Percentiles rank a stretch among this genome's conserved stretches.
These are phyloP conservation scores for Cerastis rubricosa DNA, from an alignment of 2,888 invertebrate genomes.

Conservation along the genomic window DNA sequence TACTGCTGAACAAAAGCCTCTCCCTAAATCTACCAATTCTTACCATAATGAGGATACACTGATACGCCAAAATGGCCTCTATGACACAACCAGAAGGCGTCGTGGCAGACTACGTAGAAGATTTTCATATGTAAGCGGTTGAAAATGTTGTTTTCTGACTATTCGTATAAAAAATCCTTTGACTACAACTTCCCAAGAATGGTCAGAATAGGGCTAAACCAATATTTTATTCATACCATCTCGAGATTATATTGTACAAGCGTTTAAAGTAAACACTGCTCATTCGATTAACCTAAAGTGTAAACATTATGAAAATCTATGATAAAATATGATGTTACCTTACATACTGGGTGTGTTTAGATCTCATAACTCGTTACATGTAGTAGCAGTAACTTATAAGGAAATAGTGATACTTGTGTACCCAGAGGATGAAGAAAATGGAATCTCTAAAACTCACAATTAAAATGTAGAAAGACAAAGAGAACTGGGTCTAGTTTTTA, in stretches of 20 bases:
- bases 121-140: neutral
- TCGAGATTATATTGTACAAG: slow-evolving; percentile 48
- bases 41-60: neutral
- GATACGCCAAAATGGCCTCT: neutral
- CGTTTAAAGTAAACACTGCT: slow-evolving; percentile 29
- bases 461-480: neutral
- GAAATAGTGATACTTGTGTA: slow-evolving; percentile 12
- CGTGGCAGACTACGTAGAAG: too few species aligned
- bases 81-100: too few species aligned
- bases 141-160: neutral
- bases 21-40: neutral
- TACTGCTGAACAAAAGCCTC: neutral
- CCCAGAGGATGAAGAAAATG: slow-evolving; percentile 9
- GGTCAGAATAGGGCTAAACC: slow-evolving; percentile 7
- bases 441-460: neutral
- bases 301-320: slow-evolving; percentile 65
- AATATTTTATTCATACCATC: slow-evolving; percentile 38
- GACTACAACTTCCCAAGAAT: slow-evolving; percentile 14
- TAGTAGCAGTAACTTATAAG: slow-evolving; percentile 43
- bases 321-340: slow-evolving; percentile 57
- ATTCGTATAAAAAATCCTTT: neutral
- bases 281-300: slow-evolving; percentile 53
- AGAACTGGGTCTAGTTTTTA: neutral
- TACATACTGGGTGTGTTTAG: slow-evolving; percentile 46
- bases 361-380: slow-evolving; percentile 35